phyloP scores from a whole-genome alignment of 37 sponge, comb jelly and placozoan genomes.

The Chondrilla cf. caribensis region DNA sequence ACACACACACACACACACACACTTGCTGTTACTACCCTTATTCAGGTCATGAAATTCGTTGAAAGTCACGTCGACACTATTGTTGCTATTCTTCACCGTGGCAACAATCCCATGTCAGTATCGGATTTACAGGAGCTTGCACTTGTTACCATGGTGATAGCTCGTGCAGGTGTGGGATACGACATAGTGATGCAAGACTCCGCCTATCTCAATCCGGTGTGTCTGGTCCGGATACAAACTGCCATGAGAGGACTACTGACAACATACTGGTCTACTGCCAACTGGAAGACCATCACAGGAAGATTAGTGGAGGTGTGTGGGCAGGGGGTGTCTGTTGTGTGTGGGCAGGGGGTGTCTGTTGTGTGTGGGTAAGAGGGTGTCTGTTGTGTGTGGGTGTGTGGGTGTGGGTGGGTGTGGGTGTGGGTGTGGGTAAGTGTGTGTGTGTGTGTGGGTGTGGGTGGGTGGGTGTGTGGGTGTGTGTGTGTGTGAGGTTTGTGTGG shows the following conservation, averaged over 20 bases:
- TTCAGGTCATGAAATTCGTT: constrained; percentile 54
- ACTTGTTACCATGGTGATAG: constrained; percentile 65
- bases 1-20: too few species aligned
- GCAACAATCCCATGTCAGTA: constrained; percentile 14
- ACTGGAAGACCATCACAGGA: constrained; percentile 26
- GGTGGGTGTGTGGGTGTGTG: too few species aligned
- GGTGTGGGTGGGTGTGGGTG: background rate
- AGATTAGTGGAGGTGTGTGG: background rate
- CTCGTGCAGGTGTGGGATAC: constrained; percentile 56
- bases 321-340: too few species aligned
- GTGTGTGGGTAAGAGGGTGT: too few species aligned
- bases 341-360: too few species aligned
- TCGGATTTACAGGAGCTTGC: constrained; percentile 66
- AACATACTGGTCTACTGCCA: constrained; percentile 46
- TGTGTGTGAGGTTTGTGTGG: constrained; percentile 13
- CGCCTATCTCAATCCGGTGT: background rate
- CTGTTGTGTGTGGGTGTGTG: too few species aligned
- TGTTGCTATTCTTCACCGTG: constrained; percentile 53
- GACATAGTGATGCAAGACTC: constrained; percentile 1
- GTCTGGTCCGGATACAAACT: constrained; percentile 54
- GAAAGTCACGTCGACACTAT: constrained; percentile 64
- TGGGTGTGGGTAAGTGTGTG: too few species aligned
- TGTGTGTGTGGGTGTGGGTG: too few species aligned
- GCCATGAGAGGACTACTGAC: constrained; percentile 59
- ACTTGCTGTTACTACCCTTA: background rate